Evolutionary conservation across 2,113 vertebrate species (phyloP), one percentile per base, ranked within the genome.

Genomic region (Camelus bactrianus): DNA sequence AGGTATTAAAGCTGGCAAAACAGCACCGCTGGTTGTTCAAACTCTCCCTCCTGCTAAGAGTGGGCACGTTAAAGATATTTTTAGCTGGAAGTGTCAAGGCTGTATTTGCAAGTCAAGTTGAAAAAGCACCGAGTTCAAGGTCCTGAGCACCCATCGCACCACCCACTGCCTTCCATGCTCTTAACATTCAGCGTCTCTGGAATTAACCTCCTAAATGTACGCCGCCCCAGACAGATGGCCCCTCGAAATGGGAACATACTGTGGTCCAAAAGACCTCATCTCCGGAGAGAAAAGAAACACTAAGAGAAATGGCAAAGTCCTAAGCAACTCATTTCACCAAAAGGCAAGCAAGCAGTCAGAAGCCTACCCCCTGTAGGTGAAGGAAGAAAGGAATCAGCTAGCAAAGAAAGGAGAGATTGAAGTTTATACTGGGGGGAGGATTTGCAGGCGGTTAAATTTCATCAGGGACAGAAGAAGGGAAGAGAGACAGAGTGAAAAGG

Each of bases 31-130:
- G 67, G 64, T 69, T 16, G 64, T 58, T 30, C 50, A 14, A n/a
- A 76, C 5, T 14, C 67, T 72, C 13, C 56, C 54, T 52, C 65
- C 89, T 80, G 91, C 88, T 30, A 67, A 77, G 58, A 79, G 56
- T 26, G 14, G 19, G 67, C 35, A 14, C 56, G 35, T 8, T 54
- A 52, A 62, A 54, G 73, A 24, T 9, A 42, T 52, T 92, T 65
- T 80, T 30, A 90, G 83, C 79, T 75, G 58, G 38, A 30, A 87
- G 54, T 30, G 70, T 46, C 1, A n/a, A 83, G 90, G 35, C 20
- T 70, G 4, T 62, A 24, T 77, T 81, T 94, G 82, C 48, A 77
- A 94, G 54, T 92, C 80, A 94, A 50, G 70, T 13, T 75, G 85
- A 65, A 64, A 96, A 93, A 52, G 11, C 81, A 48, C 50, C 3